Percentiles rank a stretch among this genome's conserved stretches.
Evolutionary conservation across 2,113 vertebrate species (phyloP).

Genomic region (Takifugu flavidus): DNA sequence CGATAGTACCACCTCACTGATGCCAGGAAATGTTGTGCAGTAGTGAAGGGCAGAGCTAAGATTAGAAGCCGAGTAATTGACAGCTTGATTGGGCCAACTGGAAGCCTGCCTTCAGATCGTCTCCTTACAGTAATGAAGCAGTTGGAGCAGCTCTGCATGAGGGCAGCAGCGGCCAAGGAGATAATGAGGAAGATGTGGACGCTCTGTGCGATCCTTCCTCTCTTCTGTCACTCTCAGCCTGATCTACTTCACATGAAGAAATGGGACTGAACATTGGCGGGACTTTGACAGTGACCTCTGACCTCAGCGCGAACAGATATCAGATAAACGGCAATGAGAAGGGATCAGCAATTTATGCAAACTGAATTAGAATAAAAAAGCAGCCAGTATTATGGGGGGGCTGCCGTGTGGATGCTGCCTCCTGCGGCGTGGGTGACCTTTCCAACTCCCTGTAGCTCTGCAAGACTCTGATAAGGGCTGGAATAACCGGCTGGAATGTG

Average conservation of each 20-base stretch:
- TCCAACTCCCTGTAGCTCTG: constrained; percentile 43
- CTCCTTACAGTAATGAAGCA: constrained; percentile 68
- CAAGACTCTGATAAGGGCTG: constrained; percentile 54
- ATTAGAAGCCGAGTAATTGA: constrained; percentile 68
- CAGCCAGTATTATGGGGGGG: not conserved
- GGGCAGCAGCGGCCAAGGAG: too few relatives aligned
- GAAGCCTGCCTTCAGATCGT: constrained; percentile 54
- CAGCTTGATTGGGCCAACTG: constrained; percentile 67
- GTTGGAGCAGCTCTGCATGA: constrained; percentile 39
- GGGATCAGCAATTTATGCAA: too few relatives aligned
- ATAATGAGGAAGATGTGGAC: too few relatives aligned
- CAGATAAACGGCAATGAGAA: too few relatives aligned
- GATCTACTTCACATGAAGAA: too few relatives aligned
- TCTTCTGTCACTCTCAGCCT: too few relatives aligned
- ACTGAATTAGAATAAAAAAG: too few relatives aligned
- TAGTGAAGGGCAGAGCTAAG: constrained; percentile 67
- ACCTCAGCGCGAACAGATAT: too few relatives aligned
- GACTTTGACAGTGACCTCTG: too few relatives aligned
- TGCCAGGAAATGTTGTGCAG: constrained; percentile 69
- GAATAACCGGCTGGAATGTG: constrained; percentile 52
- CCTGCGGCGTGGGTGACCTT: constrained; percentile 75
- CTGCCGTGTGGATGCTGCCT: constrained; percentile 54
- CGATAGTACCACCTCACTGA: too few relatives aligned
- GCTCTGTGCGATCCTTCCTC: too few relatives aligned
- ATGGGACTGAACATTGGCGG: too few relatives aligned